Conservation (phyloP, 2,888 invertebrate species). For the Zele albiditarsus region DNA sequence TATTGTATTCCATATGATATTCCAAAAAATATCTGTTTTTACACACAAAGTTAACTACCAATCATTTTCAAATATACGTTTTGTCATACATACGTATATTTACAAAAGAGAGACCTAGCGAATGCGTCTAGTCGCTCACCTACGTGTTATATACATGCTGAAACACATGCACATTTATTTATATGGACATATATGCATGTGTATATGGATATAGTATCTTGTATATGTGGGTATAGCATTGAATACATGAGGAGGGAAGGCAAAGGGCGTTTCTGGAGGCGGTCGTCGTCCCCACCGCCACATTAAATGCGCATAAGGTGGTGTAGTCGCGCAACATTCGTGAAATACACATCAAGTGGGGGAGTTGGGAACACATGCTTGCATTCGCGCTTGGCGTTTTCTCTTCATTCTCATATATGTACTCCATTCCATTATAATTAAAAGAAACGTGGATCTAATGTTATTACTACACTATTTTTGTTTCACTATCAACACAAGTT, state of each 20-base stretch:
- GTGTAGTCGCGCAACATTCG: slow-evolving; percentile 41
- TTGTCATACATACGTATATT: too few relatives aligned
- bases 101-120: not conserved
- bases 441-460: not conserved
- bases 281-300: slow-evolving; percentile 65
- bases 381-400: not conserved
- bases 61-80: not conserved
- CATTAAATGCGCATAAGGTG: slow-evolving; percentile 54
- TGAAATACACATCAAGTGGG: not conserved
- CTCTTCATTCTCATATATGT: not conserved
- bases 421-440: not conserved
- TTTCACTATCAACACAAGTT: too few relatives aligned
- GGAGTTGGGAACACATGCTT: not conserved
- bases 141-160: not conserved
- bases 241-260: slow-evolving; percentile 56
- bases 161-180: not conserved
- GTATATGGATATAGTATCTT: not conserved
- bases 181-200: not conserved
- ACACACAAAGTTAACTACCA: not conserved
- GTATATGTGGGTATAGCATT: slow-evolving; percentile 30
- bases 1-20: not conserved
- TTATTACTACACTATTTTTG: not conserved
- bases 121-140: slow-evolving; percentile 22
- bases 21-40: not conserved
- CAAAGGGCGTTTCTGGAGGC: slow-evolving; percentile 73